Percentiles rank a stretch among this genome's conserved stretches.
These are phyloP conservation scores for Agapornis canus DNA, from an alignment of 2,797 vertebrate species.

Conservation along the genomic window DNA sequence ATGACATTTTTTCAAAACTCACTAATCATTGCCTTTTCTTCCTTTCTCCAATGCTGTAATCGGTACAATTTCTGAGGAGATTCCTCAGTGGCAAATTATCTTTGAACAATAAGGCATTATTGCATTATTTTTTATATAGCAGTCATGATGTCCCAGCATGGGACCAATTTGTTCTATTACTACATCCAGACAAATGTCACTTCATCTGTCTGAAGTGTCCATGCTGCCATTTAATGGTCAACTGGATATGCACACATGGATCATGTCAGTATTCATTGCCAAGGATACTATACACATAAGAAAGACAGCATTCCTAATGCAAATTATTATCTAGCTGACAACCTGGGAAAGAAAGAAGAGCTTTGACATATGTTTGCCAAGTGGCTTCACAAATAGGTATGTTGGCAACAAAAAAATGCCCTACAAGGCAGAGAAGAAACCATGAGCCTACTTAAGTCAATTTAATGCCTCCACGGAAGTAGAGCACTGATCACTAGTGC, in stretches of 20 bases:
- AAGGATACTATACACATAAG: not conserved
- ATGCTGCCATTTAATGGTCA: conserved; percentile 15
- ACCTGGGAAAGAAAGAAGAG: not conserved
- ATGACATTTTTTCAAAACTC: not conserved
- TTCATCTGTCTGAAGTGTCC: not conserved
- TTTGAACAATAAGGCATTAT: not conserved
- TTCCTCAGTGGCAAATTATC: not conserved
- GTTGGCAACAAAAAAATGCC: not conserved
- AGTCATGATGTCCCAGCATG: not conserved
- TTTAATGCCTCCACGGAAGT: not conserved
- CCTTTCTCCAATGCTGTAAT: not conserved
- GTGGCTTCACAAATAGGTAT: not conserved
- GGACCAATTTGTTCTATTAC: not conserved
- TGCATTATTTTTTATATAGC: not conserved
- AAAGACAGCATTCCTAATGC: not conserved
- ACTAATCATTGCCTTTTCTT: not conserved
- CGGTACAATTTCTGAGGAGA: not conserved
- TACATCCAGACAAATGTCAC: not conserved
- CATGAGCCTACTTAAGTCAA: not conserved
- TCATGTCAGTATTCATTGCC: not conserved
- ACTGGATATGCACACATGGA: not conserved
- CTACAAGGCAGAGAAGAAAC: not conserved
- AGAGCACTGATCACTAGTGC: not conserved
- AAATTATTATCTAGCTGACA: not conserved
- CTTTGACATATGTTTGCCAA: not conserved